Evolutionary conservation across 2,888 invertebrate species (phyloP), one percentile per base, ranked within the genome.

Genomic region (Lycia hirtaria): DNA sequence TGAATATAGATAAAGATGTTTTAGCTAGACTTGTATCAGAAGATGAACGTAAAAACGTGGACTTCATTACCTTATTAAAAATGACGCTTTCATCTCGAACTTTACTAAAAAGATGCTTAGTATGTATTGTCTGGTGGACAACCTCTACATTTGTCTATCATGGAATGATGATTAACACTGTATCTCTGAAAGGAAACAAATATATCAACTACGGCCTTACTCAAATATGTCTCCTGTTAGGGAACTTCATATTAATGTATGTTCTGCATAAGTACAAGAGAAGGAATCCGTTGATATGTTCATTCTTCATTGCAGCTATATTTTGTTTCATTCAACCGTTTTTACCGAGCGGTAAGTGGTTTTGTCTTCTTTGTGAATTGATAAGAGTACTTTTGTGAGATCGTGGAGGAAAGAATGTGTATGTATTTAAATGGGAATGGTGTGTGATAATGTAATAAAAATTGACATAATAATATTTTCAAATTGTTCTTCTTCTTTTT

Each of bases 71-170:
- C n/a, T 62, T 87, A 1, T 28, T 89, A 1, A 80, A 76, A 47
- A 78, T 74, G 24, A 90, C 88, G 0, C 86, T 90, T 32, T 67
- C 68, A 9, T 91, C 91, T 0, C 69, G 56, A 10, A 63, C 78
- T 0, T 68, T 91, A 48, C 63, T 87, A 5, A 78, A 75, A 15
- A 77, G 91, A 35, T 88, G 87, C 32, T 62, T 88, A 0, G 79
- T 91, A 0, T 91, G 90, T 48, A 65, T 88, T 0, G 71, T 81
- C 0, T 90, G 90, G 88, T 90, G 88, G 90, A 81, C 94, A 0
- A 94, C 96, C 0, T 95, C 95, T 45, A 95, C 95, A 0, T 94
- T 97, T 62, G 94, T 97, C 0, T 96, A 95, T 74, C 97, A 96
- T 68, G 97, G 97, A 0, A 78, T 97, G 62, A 94, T 95, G 0